These are phyloP conservation scores for Hoplodrina ambigua DNA, from an alignment of 2,888 invertebrate species.

Conservation along the genomic window DNA sequence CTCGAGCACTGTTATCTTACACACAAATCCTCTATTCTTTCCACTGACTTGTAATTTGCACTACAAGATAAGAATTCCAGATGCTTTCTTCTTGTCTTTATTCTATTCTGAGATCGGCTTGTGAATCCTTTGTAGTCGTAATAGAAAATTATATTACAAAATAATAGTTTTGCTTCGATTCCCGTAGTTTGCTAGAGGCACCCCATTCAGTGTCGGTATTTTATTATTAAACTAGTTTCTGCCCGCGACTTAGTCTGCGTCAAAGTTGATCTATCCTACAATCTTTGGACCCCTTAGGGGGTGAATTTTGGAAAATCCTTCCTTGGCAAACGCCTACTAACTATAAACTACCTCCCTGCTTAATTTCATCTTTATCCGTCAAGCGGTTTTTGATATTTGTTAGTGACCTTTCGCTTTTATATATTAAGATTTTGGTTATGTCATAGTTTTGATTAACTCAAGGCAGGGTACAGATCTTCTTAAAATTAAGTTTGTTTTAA, in stretches of 20 bases:
- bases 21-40: constrained; percentile 17
- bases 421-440: neutral
- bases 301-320: no score
- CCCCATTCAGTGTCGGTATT: constrained; percentile 17
- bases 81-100: constrained; percentile 45
- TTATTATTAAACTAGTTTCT: constrained; percentile 9
- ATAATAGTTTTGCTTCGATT: constrained; percentile 22
- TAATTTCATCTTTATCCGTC: no score
- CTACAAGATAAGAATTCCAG: constrained; percentile 34
- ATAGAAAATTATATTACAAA: constrained; percentile 34
- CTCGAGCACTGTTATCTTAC: constrained; percentile 13
- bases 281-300: no score
- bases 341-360: no score
- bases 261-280: no score
- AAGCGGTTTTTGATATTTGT: no score
- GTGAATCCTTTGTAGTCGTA: constrained; percentile 42
- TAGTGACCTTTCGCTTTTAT: no score
- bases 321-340: no score
- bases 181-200: constrained; percentile 9
- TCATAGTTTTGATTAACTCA: constrained; percentile 28
- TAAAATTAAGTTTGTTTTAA: constrained; percentile 23
- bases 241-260: no score
- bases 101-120: constrained; percentile 34
- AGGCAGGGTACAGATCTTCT: neutral
- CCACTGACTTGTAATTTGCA: constrained; percentile 41